Percentiles rank a stretch among this genome's conserved stretches.
phyloP scores from a whole-genome alignment of 2,797 vertebrate genomes.

The Platalea minor region DNA sequence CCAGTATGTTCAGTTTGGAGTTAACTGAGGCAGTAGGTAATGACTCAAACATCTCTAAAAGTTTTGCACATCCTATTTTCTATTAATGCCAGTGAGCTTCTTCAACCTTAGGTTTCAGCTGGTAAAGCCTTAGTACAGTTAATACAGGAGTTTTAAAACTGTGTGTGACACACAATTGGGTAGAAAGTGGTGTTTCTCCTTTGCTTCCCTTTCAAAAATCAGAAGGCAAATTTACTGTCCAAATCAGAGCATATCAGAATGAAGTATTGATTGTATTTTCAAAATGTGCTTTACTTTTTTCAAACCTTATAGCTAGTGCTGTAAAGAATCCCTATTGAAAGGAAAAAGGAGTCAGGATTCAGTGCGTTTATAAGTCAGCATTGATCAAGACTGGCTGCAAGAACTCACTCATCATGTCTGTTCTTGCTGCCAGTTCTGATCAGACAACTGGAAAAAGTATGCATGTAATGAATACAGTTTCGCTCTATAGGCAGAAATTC shows the following conservation, averaged over 20 bases:
- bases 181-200: background rate
- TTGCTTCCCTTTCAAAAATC: background rate
- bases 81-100: background rate
- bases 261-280: background rate
- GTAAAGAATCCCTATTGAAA: background rate
- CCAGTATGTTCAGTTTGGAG: background rate
- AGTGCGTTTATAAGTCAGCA: background rate
- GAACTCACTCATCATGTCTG: background rate
- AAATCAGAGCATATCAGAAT: background rate
- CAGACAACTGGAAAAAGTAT: background rate
- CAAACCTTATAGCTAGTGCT: background rate
- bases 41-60: background rate
- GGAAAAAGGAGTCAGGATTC: background rate
- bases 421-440: conserved; percentile 22
- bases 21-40: background rate
- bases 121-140: background rate
- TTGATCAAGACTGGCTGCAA: background rate
- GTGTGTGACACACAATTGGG: background rate
- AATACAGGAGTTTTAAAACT: background rate
- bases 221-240: background rate
- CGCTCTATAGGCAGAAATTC: background rate
- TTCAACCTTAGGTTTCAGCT: background rate
- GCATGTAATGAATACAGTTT: background rate
- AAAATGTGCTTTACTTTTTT: background rate
- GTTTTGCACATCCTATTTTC: background rate